Evolutionary conservation across 2,797 vertebrate species (phyloP), one percentile per base, ranked within the genome.

Genomic region (Fistularia tabacaria): DNA sequence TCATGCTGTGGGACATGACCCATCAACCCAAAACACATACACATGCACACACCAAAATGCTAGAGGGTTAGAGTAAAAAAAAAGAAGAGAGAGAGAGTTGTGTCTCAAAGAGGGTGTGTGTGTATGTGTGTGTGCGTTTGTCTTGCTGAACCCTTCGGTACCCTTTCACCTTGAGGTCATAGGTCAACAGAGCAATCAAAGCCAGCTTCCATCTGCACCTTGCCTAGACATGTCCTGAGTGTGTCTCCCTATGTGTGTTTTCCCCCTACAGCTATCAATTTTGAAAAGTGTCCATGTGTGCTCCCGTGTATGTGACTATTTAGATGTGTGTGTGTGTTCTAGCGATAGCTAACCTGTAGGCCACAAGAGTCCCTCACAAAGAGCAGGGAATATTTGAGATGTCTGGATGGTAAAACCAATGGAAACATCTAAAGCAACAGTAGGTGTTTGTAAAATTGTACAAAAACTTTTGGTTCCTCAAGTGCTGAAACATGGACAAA

Each of bases 101-200:
- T 25, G 25, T 25, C 25, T 25, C 5, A 2, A 9, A 56, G 47
- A 57, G 49, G 46, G 38, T 41, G 38, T 41, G 36, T 59, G 10
- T 46, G 45, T 49, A 4, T 49, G 47, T 10, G 45, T 60, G 74
- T 63, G 59, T 68, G 45, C 69, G 69, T 81, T 74, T 75, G 69
- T 63, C 56, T 75, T 66, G 46, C 66, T 78, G 77, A 84, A 76
- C 76, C 66, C 66, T 73, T 67, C 7, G 55, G 83, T 81, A 71
- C 74, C 81, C 79, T 82, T 86, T 87, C 76, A 84, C 83, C 83
- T 82, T 49, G 13, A 81, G 89, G 86, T 89, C 87, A 88, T 59
- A 80, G 85, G 85, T 90, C 85, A 90, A 82, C 59, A 9, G 64
- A 85, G 83, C 85, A 88, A 88, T 91, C 88, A 90, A 89, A 87